Evolutionary conservation across 2,797 vertebrate genomes (phyloP), one percentile per base, ranked within the genome.

Genomic region (Salarias fasciatus): DNA sequence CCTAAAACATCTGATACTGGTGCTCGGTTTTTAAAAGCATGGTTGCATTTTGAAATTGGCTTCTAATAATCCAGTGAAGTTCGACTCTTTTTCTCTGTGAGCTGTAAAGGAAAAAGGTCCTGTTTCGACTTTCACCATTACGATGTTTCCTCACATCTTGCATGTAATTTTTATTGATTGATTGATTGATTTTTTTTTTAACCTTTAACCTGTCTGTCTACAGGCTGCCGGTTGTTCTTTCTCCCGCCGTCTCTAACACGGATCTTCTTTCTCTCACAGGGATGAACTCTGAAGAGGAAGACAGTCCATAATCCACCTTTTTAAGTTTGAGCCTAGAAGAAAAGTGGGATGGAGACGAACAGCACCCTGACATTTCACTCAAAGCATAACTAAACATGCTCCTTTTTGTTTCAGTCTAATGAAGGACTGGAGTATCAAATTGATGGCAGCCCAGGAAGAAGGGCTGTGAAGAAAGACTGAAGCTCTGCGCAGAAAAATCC

Each of bases 231-330:
- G 5, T 13, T 48, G 7, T 44, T 35, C 50, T 18, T 37, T 43
- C 3, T 43, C 3, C 31, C 14, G 3, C 24, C 33, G 33, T 9
- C 33, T 9, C 33, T 35, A 35, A 35, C 6, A 9, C 2, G 18
- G 38, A 8, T 38, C 36, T 10, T 11, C 36, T 38, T 10, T 38
- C 79, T 52, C 63, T 82, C 75, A 8, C 92, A 99, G 97, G 95
- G 96, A 99, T 93, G 97, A 98, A 95, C 94, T 99, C 83, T 99
- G 94, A 98, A 94, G 92, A 93, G 88, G 89, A 92, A 90, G 89
- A 90, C 91, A 83, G 89, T 91, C 90, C 91, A 89, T 93, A 88
- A 91, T 90, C 69, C 86, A 85, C 80, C 69, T 87, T 84, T 35
- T 87, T 88, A 75, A 73, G 75, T 86, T 82, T 69, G 69, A 84